Base-by-base conservation (phyloP, 92 coral and sea anemone species). In the Virgularia gustaviana region DNA sequence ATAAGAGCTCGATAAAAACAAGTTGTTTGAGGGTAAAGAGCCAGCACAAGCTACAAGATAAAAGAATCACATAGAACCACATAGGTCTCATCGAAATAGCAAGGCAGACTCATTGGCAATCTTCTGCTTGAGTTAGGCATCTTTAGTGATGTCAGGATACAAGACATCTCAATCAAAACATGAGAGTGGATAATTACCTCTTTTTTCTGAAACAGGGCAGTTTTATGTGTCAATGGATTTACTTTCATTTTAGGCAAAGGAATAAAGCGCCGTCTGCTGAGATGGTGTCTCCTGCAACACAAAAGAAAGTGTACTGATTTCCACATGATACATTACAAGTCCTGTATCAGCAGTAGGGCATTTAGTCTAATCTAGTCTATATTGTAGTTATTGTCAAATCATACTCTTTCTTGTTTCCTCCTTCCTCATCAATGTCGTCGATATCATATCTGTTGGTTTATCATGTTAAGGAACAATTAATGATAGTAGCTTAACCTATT, bases 371-470 rank as follows among this genome's bases (percentile, higher is more conserved):
- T 0, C 30, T 31, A n/a, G 2, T 57, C 33, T 4, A 36, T 35
- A 8, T 18, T 1, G 24, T 64, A 16, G 4, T 10, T 29, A 0
- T 20, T 73, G n/a, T n/a, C 97, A 86, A n/a, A n/a, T n/a, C 97
- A 86, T 71, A 92, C 97, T 92, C 97, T 57, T 92, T 92, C 25
- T 90, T 95, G 49, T 89, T 89, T 71, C 89, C 88, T 13, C 97
- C 97, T 72, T 92, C 97, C 66, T 92, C 97, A 53, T 92, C 97
- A 38, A 92, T 92, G 62, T 92, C 97, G 70, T 92, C 97, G 34
- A 92, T 90, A 57, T 92, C 97, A 52, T 92, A 92, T 82, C 97
- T 90, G 15, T 10, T 52, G 22, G 11, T 57, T 31, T 11, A 32
- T 6, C 2, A 39, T 13, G 44, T 57, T 35, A 72, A 79, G 66